phyloP scores from a whole-genome alignment of 2,888 invertebrate genomes.

The Orgyia antiqua region DNA sequence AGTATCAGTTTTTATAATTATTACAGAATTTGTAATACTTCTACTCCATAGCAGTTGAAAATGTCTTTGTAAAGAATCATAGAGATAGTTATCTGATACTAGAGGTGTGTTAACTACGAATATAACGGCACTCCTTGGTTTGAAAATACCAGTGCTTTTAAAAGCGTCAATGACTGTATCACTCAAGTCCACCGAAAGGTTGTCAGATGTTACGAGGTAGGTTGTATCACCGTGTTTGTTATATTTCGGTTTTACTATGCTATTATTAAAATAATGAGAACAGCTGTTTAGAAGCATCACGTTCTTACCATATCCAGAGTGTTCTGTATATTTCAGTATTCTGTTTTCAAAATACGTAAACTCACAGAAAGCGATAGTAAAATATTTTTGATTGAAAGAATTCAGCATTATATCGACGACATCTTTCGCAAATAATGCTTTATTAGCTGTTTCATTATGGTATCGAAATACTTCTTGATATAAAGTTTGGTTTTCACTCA shows the following conservation, averaged over 20 bases:
- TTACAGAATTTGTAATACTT: slow-evolving; percentile 71
- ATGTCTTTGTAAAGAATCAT: slow-evolving; percentile 55
- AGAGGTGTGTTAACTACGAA: slow-evolving; percentile 55
- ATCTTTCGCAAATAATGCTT: slow-evolving; percentile 51
- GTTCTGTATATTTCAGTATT: slow-evolving; percentile 62
- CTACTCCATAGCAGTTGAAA: slow-evolving; percentile 72
- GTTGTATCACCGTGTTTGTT: slow-evolving; percentile 63
- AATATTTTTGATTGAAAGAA: slow-evolving; percentile 64
- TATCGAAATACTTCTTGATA: slow-evolving; percentile 48
- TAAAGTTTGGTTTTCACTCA: slow-evolving; percentile 24
- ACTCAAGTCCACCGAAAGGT: slow-evolving; percentile 46
- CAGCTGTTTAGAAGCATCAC: slow-evolving; percentile 63
- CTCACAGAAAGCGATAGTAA: slow-evolving; percentile 65
- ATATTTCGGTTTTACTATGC: slow-evolving; percentile 49
- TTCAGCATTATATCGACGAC: slow-evolving; percentile 60
- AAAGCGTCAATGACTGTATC: slow-evolving; percentile 50
- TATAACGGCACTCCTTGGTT: slow-evolving; percentile 59
- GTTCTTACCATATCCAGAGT: slow-evolving; percentile 54
- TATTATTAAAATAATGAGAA: slow-evolving; percentile 37
- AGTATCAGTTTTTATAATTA: slow-evolving; percentile 46
- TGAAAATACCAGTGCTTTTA: slow-evolving; percentile 58
- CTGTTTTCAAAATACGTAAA: slow-evolving; percentile 69
- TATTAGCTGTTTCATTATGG: slow-evolving; percentile 41
- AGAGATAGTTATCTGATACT: slow-evolving; percentile 48
- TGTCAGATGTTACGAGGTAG: slow-evolving; percentile 56